A percentile compares a stretch with the other conserved stretches of the same genome.
Conservation (phyloP, 2,888 invertebrate genomes). For the Lamproptera curius region DNA sequence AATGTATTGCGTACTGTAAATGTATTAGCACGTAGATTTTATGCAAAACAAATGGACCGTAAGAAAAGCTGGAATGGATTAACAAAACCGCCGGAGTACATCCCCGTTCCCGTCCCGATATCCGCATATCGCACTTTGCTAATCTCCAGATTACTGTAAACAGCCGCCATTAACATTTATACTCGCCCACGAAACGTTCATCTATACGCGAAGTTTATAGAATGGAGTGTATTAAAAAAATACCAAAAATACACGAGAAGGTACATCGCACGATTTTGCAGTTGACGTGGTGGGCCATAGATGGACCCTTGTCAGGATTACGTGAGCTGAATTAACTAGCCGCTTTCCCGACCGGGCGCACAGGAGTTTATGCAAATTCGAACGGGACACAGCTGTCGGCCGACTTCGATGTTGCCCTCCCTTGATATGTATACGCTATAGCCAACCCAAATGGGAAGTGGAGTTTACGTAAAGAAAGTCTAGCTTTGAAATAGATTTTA, state of each 20-base stretch:
- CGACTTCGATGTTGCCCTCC: too few species aligned
- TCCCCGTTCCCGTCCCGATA: too few species aligned
- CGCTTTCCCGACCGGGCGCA: neutral
- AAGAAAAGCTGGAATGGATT: too few species aligned
- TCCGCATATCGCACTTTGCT: too few species aligned
- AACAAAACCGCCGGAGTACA: too few species aligned
- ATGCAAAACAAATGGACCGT: too few species aligned
- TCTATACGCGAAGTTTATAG: neutral
- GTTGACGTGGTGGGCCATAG: neutral
- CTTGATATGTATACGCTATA: too few species aligned
- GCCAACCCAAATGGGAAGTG: too few species aligned
- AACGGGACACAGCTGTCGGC: neutral
- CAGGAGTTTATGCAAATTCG: constrained; percentile 7
- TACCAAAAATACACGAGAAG: neutral
- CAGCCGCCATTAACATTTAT: neutral
- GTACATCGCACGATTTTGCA: neutral
- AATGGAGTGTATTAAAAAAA: neutral
- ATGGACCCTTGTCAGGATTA: constrained; percentile 12
- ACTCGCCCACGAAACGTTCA: neutral
- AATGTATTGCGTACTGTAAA: too few species aligned
- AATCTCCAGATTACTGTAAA: neutral
- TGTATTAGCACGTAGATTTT: too few species aligned
- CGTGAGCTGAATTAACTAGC: constrained; percentile 13
- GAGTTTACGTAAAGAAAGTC: too few species aligned
- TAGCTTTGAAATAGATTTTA: too few species aligned